Evolutionary conservation across 2,113 vertebrate species (phyloP).

Genomic region (Oryzias woworae): DNA sequence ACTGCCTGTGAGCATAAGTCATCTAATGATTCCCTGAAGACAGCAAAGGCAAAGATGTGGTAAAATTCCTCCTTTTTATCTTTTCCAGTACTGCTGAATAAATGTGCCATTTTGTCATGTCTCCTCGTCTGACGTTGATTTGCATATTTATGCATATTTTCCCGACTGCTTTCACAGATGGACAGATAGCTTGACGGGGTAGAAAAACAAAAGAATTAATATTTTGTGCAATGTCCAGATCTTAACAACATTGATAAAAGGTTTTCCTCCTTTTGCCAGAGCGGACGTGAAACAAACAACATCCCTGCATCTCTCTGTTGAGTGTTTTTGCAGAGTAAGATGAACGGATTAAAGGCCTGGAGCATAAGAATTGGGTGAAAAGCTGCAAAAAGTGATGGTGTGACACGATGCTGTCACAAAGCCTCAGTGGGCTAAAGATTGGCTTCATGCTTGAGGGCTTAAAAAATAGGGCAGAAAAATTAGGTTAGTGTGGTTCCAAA

Average conservation of each 20-base stretch:
- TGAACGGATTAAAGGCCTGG: conserved; percentile 7
- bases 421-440: conserved; percentile 18
- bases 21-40: conserved; percentile 3
- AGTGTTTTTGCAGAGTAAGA: conserved; percentile 17
- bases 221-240: conserved; percentile 3
- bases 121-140: conserved; percentile 19
- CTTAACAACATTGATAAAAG: conserved; percentile 20
- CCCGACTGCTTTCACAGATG: conserved; percentile 31
- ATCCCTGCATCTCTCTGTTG: conserved; percentile 9
- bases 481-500: conserved; percentile 1
- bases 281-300: conserved; percentile 38
- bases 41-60: conserved; percentile 1
- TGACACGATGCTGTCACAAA: conserved; percentile 14
- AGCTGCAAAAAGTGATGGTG: conserved; percentile 8
- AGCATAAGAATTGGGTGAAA: conserved; percentile 3
- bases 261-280: conserved; percentile 31
- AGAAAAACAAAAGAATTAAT: conserved; percentile 14
- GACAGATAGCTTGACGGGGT: conserved; percentile 10
- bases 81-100: conserved; percentile 2
- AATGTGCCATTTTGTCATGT: conserved; percentile 11
- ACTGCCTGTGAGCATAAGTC: background rate
- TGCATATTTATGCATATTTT: conserved; percentile 28
- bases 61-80: conserved; percentile 12
- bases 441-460: background rate
- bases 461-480: conserved; percentile 3